Evolutionary conservation across 2,113 vertebrate genomes (phyloP), one percentile per base, ranked within the genome.

Genomic region (Pyrgilauda ruficollis): DNA sequence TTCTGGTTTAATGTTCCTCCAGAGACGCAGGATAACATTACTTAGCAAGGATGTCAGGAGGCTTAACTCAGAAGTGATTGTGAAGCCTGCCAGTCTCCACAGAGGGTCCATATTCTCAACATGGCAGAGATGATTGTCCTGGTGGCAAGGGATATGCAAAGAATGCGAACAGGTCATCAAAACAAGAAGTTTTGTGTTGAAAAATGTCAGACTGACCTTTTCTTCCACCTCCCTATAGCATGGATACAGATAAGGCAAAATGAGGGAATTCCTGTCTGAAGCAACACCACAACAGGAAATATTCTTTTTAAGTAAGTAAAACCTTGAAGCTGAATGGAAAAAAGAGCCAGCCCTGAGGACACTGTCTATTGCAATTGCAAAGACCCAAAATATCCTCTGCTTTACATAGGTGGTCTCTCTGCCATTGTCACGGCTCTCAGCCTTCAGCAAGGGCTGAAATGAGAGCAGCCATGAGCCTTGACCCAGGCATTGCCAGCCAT

Each of bases 261-360:
- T 19, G 44, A 66, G 15, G 72, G 55, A 85, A 91, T 86, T 97
- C 91, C 91, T 84, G 76, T 91, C 87, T 96, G 76, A 93, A 90
- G 58, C 19, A 78, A 43, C 15, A 30, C 44, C 39, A 49, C 43
- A 68, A 70, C 16, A 46, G 74, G 52, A 86, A 82, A 46, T 22
- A 59, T 56, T 92, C 52, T 35, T 23, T 81, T 83, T 41, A 82
- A 95, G 41, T 52, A 64, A 93, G 66, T 49, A 63, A 83, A 56
- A 69, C 39, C 47, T 81, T 68, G 49, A 7, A 68, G 50, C 20
- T 19, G 43, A 79, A 28, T 21, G 23, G 27, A 67, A 89, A 37
- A 47, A 9, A 3, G 31, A 78, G 18, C 33, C 56, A 50, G 27
- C 19, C 11, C 13, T 31, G 30, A 52, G 63, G 2, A 67, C 35